phyloP scores from a whole-genome alignment of 2,888 invertebrate genomes.

The Candidula unifasciata region DNA sequence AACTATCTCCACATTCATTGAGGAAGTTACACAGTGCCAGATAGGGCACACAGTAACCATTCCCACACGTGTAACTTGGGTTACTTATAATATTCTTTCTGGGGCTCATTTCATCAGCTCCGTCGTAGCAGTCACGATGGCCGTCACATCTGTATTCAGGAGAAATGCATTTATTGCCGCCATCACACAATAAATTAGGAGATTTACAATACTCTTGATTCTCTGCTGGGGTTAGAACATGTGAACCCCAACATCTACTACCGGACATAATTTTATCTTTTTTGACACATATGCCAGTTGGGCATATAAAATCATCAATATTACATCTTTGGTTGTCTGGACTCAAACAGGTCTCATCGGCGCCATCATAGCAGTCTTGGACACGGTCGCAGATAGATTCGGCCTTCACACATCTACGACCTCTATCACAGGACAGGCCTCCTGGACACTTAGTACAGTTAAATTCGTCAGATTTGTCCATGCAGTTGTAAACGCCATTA shows the following conservation, averaged over 20 bases:
- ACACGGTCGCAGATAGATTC: neutral
- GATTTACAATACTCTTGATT: neutral
- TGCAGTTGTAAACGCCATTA: slow-evolving; percentile 9
- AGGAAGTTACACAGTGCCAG: neutral
- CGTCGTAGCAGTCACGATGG: neutral
- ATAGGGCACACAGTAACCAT: neutral
- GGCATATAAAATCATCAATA: neutral
- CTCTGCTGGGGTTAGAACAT: no score
- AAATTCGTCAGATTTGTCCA: slow-evolving; percentile 20
- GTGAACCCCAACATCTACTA: neutral
- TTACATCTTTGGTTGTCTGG: slow-evolving; percentile 7
- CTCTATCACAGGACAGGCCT: neutral
- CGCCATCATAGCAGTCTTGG: neutral
- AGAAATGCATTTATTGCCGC: neutral
- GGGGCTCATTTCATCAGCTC: slow-evolving; percentile 10
- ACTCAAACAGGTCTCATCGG: slow-evolving; percentile 2
- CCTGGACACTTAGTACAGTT: neutral
- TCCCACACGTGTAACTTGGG: neutral
- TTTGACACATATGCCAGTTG: neutral
- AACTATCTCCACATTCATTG: neutral
- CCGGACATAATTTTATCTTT: neutral
- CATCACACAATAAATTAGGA: neutral
- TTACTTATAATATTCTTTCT: neutral
- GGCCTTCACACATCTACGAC: neutral
- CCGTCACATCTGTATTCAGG: neutral